phyloP scores from a whole-genome alignment of 2,797 vertebrate species.

The Momotus momota region DNA sequence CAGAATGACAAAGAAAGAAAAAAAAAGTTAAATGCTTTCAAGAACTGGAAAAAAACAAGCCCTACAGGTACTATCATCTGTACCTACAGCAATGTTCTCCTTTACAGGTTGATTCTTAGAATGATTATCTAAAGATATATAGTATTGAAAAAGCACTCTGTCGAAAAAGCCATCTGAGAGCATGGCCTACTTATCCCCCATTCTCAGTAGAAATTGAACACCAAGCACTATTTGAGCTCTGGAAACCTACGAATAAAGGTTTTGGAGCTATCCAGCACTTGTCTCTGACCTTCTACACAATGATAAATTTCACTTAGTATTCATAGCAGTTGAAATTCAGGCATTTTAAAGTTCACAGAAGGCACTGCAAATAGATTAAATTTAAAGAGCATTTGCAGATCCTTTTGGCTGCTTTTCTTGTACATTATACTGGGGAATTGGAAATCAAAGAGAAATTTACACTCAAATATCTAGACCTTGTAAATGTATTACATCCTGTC shows the following conservation, averaged over 20 bases:
- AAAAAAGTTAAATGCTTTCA: background rate
- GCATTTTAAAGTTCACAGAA: slow-evolving; percentile 51
- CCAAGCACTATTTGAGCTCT: background rate
- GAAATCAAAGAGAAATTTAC: background rate
- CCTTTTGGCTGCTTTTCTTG: background rate
- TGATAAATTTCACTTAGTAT: slow-evolving; percentile 31
- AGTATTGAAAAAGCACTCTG: background rate
- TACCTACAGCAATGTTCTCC: background rate
- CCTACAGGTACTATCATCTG: background rate
- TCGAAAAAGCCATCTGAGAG: background rate
- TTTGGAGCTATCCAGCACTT: background rate
- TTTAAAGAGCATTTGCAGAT: slow-evolving; percentile 54
- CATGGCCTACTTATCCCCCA: background rate
- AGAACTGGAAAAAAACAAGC: background rate
- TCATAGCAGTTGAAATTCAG: slow-evolving; percentile 10
- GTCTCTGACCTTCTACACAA: slow-evolving; percentile 34
- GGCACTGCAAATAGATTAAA: slow-evolving; percentile 57
- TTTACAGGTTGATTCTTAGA: background rate
- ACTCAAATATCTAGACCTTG: background rate
- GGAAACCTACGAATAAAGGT: background rate
- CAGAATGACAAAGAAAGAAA: background rate
- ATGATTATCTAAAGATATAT: background rate
- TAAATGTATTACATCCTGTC: background rate
- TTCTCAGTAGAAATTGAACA: background rate
- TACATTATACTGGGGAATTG: background rate